phyloP scores from a whole-genome alignment of 1,140 invertebrate species.

The Bombus superbus region DNA sequence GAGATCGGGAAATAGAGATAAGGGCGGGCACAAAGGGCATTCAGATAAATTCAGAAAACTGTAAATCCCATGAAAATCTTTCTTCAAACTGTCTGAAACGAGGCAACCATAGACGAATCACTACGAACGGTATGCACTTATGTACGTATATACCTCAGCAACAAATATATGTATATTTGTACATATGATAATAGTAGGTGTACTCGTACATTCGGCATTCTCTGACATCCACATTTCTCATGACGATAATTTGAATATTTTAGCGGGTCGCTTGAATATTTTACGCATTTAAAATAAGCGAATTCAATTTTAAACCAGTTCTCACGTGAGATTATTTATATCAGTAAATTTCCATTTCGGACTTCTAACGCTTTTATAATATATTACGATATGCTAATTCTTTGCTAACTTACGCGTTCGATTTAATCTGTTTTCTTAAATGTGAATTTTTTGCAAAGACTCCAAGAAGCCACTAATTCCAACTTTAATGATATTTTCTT shows the following conservation, averaged over 20 bases:
- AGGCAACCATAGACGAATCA: constrained; percentile 8
- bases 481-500: not conserved
- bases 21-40: constrained; percentile 1
- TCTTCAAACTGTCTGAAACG: constrained; percentile 4
- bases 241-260: constrained; percentile 7
- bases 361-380: no score
- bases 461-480: not conserved
- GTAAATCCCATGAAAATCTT: constrained; percentile 57
- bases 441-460: not conserved
- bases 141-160: not conserved
- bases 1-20: constrained; percentile 39
- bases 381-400: not conserved
- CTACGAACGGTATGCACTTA: not conserved
- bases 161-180: not conserved
- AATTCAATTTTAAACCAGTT: not conserved
- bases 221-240: not conserved
- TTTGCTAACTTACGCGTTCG: not conserved
- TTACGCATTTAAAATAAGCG: not conserved
- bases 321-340: not conserved
- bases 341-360: no score
- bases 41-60: constrained; percentile 57
- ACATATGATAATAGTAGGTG: not conserved
- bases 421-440: no score
- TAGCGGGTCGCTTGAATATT: not conserved
- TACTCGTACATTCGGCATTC: not conserved